A percentile compares a stretch with the other conserved stretches of the same genome.
Conservation (phyloP, 2,888 invertebrate genomes). For the Anorthoa munda region DNA sequence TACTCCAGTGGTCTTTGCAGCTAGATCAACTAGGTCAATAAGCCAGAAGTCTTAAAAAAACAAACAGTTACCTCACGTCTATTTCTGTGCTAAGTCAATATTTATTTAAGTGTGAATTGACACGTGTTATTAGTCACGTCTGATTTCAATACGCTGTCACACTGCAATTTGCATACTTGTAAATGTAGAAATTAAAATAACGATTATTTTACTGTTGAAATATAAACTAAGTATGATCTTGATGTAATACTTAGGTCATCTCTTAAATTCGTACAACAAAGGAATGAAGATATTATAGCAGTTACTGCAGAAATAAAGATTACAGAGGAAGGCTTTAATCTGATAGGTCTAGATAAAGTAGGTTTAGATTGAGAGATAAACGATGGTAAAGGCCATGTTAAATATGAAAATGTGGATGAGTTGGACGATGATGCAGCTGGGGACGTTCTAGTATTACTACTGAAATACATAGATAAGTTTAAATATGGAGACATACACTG, state of each 20-base stretch:
- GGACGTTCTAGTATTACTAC: no score
- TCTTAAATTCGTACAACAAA: not conserved
- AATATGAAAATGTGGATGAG: no score
- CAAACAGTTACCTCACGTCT: constrained; percentile 49
- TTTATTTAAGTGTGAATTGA: constrained; percentile 52
- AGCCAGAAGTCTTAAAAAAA: constrained; percentile 35
- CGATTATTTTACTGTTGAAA: constrained; percentile 15
- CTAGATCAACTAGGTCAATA: constrained; percentile 34
- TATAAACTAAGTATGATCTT: constrained; percentile 4
- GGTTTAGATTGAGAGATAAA: not conserved
- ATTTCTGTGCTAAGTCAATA: constrained; percentile 53
- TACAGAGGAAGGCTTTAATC: not conserved
- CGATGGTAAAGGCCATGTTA: no score
- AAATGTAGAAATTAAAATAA: constrained; percentile 32
- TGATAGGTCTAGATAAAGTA: not conserved
- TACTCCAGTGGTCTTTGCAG: constrained; percentile 12
- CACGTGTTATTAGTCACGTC: constrained; percentile 49
- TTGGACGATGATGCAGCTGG: no score
- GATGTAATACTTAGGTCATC: constrained; percentile 1
- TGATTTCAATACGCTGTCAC: constrained; percentile 34
- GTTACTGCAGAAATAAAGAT: not conserved
- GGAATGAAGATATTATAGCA: not conserved
- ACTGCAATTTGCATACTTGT: constrained; percentile 36
- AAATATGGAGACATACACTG: no score
- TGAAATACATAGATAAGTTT: no score